phyloP scores from a whole-genome alignment of 2,888 invertebrate species.

The Peribatodes rhomboidaria region DNA sequence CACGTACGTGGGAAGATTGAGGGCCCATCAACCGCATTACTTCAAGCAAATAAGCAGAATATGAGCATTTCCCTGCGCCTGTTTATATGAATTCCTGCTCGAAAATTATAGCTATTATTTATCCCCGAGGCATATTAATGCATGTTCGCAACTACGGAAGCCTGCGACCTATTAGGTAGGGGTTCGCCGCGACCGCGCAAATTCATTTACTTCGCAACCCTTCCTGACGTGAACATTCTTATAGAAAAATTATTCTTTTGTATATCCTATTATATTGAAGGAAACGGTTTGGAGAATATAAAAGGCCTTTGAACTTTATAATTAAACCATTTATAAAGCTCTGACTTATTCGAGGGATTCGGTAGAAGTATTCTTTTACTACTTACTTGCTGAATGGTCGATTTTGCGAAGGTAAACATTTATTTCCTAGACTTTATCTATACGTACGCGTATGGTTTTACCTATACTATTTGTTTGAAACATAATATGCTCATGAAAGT shows the following conservation, averaged over 20 bases:
- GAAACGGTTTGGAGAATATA: constrained; percentile 1
- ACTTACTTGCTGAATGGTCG: neutral
- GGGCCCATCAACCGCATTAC: constrained; percentile 40
- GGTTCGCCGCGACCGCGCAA: constrained; percentile 42
- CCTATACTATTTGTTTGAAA: no score
- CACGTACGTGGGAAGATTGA: constrained; percentile 38
- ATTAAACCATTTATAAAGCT: neutral
- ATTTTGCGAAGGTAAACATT: neutral
- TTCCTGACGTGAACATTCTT: constrained; percentile 15
- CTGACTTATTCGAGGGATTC: neutral
- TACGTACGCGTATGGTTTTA: no score
- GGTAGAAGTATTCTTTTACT: neutral
- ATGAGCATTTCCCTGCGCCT: constrained; percentile 46
- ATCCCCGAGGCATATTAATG: constrained; percentile 58
- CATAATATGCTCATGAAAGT: no score
- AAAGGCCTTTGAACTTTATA: constrained; percentile 4
- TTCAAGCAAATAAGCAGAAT: constrained; percentile 49
- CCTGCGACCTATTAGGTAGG: constrained; percentile 51
- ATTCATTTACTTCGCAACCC: constrained; percentile 47
- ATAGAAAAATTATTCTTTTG: constrained; percentile 19
- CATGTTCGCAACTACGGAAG: constrained; percentile 49
- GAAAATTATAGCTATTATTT: constrained; percentile 57
- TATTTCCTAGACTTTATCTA: no score
- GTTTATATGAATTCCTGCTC: constrained; percentile 56
- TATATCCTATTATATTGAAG: constrained; percentile 3